phyloP scores from a whole-genome alignment of 1,140 invertebrate species.

The Achatina immaculata region DNA sequence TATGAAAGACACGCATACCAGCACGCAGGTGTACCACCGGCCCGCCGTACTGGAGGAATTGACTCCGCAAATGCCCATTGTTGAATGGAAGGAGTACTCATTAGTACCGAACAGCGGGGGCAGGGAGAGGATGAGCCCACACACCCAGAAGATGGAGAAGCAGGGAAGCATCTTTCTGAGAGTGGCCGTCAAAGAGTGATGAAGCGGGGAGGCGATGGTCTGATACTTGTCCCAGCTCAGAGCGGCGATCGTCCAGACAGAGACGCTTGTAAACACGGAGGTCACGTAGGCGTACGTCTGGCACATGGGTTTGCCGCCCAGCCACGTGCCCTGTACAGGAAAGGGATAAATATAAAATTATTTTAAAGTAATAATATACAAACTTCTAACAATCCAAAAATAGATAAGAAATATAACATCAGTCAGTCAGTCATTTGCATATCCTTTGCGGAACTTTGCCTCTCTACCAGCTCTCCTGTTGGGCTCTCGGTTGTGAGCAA shows the following conservation, averaged over 20 bases:
- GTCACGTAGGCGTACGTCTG: conserved; percentile 38
- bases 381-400: no score
- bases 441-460: no score
- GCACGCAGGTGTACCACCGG: conserved; percentile 53
- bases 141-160: conserved; percentile 56
- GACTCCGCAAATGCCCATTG: conserved; percentile 52
- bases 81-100: conserved; percentile 46
- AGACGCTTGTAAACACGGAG: conserved; percentile 37
- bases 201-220: conserved; percentile 62
- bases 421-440: no score
- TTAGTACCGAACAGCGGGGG: conserved; percentile 53
- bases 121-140: conserved; percentile 43
- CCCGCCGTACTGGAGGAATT: conserved; percentile 43
- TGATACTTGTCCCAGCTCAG: conserved; percentile 68
- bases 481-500: no score
- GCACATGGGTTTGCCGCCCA: conserved; percentile 30
- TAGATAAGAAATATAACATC: no score
- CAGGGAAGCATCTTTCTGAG: conserved; percentile 56
- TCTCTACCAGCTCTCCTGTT: no score
- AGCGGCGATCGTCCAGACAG: conserved; percentile 62
- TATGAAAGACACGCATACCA: conserved; percentile 47
- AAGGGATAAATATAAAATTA: background rate
- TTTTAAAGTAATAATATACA: no score
- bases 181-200: conserved; percentile 62
- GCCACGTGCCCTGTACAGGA: conserved; percentile 28